These are phyloP conservation scores for Galaxias olidus DNA, from an alignment of 2,797 vertebrate genomes.

Conservation along the genomic window DNA sequence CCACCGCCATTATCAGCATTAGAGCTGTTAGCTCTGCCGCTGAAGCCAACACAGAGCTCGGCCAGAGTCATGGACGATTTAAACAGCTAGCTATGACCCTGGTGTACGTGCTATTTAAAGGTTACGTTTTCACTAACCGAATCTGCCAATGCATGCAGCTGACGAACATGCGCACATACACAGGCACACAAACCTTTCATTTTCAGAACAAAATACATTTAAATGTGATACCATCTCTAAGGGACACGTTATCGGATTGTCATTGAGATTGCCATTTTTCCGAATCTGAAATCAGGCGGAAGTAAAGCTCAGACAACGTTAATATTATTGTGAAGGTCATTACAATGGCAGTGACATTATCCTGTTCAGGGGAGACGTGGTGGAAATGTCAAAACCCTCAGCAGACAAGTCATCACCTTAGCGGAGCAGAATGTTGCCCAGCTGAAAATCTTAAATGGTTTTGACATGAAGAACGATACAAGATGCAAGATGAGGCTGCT, in stretches of 20 bases:
- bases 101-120: too few species aligned
- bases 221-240: slow-evolving; percentile 14
- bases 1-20: slow-evolving; percentile 53
- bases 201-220: neutral
- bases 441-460: slow-evolving; percentile 29
- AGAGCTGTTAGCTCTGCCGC: slow-evolving; percentile 47
- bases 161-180: neutral
- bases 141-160: slow-evolving; percentile 27
- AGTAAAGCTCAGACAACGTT: slow-evolving; percentile 41
- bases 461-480: slow-evolving; percentile 35
- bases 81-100: slow-evolving; percentile 32
- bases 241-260: slow-evolving; percentile 31
- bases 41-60: slow-evolving; percentile 41
- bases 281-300: slow-evolving; percentile 39
- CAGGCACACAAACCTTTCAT: neutral
- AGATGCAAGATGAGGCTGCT: slow-evolving; percentile 27
- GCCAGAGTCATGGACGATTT: slow-evolving; percentile 33
- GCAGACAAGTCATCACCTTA: slow-evolving; percentile 49
- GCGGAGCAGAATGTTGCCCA: slow-evolving; percentile 33
- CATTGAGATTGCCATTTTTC: slow-evolving; percentile 35
- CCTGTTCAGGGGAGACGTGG: slow-evolving; percentile 57
- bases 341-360: slow-evolving; percentile 77
- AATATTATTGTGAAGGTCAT: slow-evolving; percentile 71
- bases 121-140: slow-evolving; percentile 25
- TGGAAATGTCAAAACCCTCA: slow-evolving; percentile 61